Base-by-base conservation (phyloP, 2,113 vertebrate species). In the Elachura formosa region DNA sequence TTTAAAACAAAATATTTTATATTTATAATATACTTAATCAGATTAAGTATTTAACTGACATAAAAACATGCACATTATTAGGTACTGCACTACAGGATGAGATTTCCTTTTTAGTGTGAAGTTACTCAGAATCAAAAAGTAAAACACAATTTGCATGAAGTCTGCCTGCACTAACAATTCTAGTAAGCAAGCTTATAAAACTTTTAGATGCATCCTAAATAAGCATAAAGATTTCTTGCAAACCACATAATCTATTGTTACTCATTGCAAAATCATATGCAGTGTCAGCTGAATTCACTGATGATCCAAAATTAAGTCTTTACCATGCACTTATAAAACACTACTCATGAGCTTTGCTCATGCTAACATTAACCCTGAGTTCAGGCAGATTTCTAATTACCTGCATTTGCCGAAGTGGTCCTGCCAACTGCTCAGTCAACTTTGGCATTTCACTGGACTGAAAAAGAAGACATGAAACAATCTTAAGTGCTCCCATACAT, bases 401-500 rank as follows among this genome's bases (percentile, higher is more conserved):
- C 99, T 99, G 99, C 99, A 99, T 99, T 90, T 99, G 99, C 63
- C 99, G 98, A 82, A 99, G 98, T 0, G 99, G 99, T 41, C 98
- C 99, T 10, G 99, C 99, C 36, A 99, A 96, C 23, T 99, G 99
- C 81, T 99, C 99, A 1, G 99, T 99, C 91, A 99, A 87, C 81
- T 99, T 99, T 28, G 99, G 99, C 99, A 99, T 99, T 98, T 99
- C 99, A 46, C 97, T 99, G 58, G 99, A 99, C 99, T 99, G 94
- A 20, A 97, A 87, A 86, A 96, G 56, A 96, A 55, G 51, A 90
- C 12, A 40, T 36, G 28, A 41, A 95, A 40, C 64, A 52, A 67
- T 29, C 20, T 33, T n/a, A 78, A 9, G 7, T 5, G 4, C 14
- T 82, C 31, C 38, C 23, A 28, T 7, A 25, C 19, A 28, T 72